Conservation (phyloP, 2,888 invertebrate species). For the Lymantria dispar region DNA sequence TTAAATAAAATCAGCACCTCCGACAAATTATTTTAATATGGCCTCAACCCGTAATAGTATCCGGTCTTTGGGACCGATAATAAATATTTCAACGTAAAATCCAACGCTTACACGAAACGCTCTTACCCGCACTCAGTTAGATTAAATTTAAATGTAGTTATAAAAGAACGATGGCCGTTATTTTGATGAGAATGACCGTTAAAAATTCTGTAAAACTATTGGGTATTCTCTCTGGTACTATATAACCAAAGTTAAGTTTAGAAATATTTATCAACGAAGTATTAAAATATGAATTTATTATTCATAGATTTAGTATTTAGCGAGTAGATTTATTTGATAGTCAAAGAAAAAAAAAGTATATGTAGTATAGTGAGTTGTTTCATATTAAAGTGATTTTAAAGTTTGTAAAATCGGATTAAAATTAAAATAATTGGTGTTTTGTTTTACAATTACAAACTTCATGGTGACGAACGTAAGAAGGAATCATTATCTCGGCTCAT, state of each 20-base stretch:
- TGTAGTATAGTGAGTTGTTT: too few species aligned
- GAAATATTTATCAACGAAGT: background rate
- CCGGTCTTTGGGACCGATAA: slow-evolving; percentile 33
- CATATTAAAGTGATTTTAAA: too few species aligned
- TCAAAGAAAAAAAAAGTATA: too few species aligned
- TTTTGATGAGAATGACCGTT: slow-evolving; percentile 24
- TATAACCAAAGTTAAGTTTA: background rate
- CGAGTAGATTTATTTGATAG: too few species aligned
- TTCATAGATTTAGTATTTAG: too few species aligned
- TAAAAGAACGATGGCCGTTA: slow-evolving; percentile 40
- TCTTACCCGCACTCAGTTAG: slow-evolving; percentile 60
- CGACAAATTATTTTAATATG: slow-evolving; percentile 22
- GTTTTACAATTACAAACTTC: too few species aligned
- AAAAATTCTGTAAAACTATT: slow-evolving; percentile 20
- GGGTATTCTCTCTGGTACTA: slow-evolving; percentile 6
- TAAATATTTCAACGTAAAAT: slow-evolving; percentile 32
- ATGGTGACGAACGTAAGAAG: too few species aligned
- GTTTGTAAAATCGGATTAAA: too few species aligned
- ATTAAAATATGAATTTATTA: background rate
- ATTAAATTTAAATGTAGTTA: slow-evolving; percentile 69
- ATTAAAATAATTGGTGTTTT: too few species aligned
- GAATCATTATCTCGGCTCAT: too few species aligned
- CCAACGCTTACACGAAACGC: slow-evolving; percentile 45
- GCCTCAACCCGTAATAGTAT: slow-evolving; percentile 29
- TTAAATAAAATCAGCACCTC: slow-evolving; percentile 6